These are phyloP conservation scores for Xiphorhynchus elegans DNA, from an alignment of 2,113 vertebrate genomes.

Conservation along the genomic window DNA sequence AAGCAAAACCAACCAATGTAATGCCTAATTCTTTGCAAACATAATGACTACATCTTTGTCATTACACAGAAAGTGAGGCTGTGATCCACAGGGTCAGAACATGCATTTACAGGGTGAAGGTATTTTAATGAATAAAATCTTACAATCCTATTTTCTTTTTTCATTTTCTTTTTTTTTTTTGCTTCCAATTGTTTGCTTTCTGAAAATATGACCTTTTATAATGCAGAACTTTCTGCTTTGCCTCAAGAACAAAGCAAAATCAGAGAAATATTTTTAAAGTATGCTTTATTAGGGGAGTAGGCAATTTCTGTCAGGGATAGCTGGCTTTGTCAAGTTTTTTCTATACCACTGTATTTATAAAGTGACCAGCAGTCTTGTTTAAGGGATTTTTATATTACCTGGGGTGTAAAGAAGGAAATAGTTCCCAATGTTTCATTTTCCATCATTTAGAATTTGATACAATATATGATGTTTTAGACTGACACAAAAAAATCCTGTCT, in stretches of 20 bases:
- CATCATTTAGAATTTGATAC: not conserved
- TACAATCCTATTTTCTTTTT: not conserved
- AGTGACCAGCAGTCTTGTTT: not conserved
- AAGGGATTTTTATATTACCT: not conserved
- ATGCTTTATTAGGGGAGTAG: not conserved
- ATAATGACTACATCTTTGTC: not conserved
- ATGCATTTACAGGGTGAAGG: not conserved
- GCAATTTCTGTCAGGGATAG: not conserved
- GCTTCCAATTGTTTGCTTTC: not conserved
- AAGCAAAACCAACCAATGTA: not conserved
- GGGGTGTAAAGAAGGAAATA: not conserved
- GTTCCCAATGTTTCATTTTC: not conserved
- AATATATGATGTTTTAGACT: not conserved
- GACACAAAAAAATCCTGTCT: not conserved
- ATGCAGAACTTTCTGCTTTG: not conserved
- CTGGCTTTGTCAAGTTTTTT: not conserved
- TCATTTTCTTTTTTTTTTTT: too few species aligned
- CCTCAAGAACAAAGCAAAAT: not conserved
- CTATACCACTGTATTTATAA: not conserved
- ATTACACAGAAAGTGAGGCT: not conserved
- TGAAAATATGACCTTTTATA: not conserved
- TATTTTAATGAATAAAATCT: not conserved
- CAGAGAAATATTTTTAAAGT: not conserved
- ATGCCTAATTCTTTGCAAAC: not conserved
- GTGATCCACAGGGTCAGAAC: not conserved